Conservation (phyloP, 2,113 vertebrate genomes). For the Agapornis roseicollis region DNA sequence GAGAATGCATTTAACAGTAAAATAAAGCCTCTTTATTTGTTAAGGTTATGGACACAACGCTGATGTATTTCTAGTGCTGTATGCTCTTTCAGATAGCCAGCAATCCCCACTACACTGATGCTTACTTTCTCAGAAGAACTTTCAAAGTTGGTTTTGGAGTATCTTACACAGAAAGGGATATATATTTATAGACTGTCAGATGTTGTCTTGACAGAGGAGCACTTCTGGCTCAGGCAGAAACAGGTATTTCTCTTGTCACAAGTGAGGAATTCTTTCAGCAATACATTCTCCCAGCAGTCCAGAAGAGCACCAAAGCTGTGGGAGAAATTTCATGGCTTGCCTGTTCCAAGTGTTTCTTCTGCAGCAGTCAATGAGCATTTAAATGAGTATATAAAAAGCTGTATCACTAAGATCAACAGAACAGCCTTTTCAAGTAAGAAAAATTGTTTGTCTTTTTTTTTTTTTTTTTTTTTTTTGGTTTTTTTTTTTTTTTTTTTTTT, state of each 20-base stretch:
- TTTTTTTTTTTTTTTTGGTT: neutral
- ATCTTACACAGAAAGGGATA: neutral
- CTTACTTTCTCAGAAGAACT: neutral
- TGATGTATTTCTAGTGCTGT: neutral
- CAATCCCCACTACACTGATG: accelerated
- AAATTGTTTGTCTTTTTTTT: neutral
- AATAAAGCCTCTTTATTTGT: neutral
- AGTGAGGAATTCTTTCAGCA: neutral
- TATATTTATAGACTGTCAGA: neutral
- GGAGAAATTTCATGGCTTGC: neutral
- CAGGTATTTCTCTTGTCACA: neutral
- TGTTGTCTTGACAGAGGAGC: neutral
- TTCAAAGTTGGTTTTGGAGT: neutral
- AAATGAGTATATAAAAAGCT: neutral
- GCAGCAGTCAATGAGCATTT: neutral
- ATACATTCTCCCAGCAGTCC: neutral
- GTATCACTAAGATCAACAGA: neutral
- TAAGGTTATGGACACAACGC: neutral
- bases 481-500: neutral
- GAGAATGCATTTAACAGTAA: neutral
- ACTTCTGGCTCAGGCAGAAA: neutral
- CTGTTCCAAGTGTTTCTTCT: neutral
- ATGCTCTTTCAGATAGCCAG: neutral
- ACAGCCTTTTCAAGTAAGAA: neutral
- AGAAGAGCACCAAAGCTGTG: neutral